Evolutionary conservation across 2,888 invertebrate genomes (phyloP).

Genomic region (Napeogenes inachia): DNA sequence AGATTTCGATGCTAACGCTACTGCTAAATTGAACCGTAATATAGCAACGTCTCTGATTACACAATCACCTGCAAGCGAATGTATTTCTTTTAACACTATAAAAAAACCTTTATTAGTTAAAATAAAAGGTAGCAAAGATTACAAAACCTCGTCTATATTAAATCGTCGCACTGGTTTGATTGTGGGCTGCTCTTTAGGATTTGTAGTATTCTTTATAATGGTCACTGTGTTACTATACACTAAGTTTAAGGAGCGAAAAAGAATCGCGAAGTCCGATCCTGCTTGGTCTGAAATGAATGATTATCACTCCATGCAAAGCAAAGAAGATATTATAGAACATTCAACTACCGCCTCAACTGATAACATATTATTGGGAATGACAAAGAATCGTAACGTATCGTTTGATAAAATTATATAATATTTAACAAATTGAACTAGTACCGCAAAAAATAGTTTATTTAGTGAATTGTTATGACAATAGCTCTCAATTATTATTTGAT

Average conservation of each 20-base stretch:
- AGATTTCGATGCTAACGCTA: slow-evolving; percentile 45
- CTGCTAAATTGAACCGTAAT: slow-evolving; percentile 56
- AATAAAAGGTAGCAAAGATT: slow-evolving; percentile 51
- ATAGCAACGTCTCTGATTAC: slow-evolving; percentile 57
- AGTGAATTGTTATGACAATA: slow-evolving; percentile 5
- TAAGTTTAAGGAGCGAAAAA: slow-evolving; percentile 68
- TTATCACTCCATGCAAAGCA: slow-evolving; percentile 69
- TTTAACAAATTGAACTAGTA: slow-evolving; percentile 5
- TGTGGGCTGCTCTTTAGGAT: slow-evolving; percentile 68
- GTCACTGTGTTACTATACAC: slow-evolving; percentile 66
- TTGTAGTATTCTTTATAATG: slow-evolving; percentile 69
- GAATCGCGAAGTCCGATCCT: slow-evolving; percentile 70
- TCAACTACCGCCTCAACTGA: slow-evolving; percentile 70
- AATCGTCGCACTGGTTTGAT: slow-evolving; percentile 69
- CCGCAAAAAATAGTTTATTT: slow-evolving; percentile 7
- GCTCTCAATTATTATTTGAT: slow-evolving; percentile 2
- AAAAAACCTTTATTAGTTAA: slow-evolving; percentile 49
- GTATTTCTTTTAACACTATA: slow-evolving; percentile 64
- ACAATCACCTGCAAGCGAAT: slow-evolving; percentile 68
- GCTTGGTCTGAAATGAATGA: slow-evolving; percentile 72
- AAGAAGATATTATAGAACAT: slow-evolving; percentile 66
- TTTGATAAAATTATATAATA: slow-evolving; percentile 49
- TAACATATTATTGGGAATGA: slow-evolving; percentile 70
- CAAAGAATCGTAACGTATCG: slow-evolving; percentile 58
- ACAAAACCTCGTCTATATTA: slow-evolving; percentile 53